Percentiles rank a stretch among this genome's conserved stretches.
Evolutionary conservation across 2,113 vertebrate genomes (phyloP).

Genomic region (Axis porcinus): DNA sequence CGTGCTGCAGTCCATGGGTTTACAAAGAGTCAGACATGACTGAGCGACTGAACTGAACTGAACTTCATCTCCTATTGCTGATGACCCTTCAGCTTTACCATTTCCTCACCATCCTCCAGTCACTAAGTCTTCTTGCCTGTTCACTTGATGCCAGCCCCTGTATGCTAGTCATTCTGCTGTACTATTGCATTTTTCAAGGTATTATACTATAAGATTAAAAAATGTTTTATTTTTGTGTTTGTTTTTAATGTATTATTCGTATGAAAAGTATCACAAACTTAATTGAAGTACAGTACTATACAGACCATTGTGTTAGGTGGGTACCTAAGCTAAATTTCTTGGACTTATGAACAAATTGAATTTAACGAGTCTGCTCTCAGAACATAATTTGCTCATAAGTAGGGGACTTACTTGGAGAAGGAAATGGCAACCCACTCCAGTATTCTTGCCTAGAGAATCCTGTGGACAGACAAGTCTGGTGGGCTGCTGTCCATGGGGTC

Average conservation of each 20-base stretch:
- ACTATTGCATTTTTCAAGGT: not conserved
- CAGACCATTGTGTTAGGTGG: not conserved
- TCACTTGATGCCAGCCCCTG: not conserved
- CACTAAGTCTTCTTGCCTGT: not conserved
- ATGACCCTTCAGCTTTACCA: not conserved
- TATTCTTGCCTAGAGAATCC: not conserved
- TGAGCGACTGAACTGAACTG: not conserved
- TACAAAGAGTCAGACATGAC: not conserved
- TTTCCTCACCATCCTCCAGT: not conserved
- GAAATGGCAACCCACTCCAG: not conserved
- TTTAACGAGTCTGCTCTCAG: not conserved
- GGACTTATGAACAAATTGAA: not conserved
- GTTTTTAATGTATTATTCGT: not conserved
- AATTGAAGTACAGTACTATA: not conserved
- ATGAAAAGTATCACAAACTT: not conserved
- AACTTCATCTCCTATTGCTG: not conserved
- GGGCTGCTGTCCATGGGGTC: not conserved
- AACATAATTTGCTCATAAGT: not conserved
- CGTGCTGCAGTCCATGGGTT: not conserved
- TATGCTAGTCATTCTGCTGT: not conserved
- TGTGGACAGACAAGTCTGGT: not conserved
- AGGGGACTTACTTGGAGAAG: not conserved
- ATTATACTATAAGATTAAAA: not conserved
- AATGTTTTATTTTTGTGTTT: not conserved
- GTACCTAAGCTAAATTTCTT: not conserved